phyloP scores from a whole-genome alignment of 2,113 vertebrate genomes.

The Loxodonta africana region DNA sequence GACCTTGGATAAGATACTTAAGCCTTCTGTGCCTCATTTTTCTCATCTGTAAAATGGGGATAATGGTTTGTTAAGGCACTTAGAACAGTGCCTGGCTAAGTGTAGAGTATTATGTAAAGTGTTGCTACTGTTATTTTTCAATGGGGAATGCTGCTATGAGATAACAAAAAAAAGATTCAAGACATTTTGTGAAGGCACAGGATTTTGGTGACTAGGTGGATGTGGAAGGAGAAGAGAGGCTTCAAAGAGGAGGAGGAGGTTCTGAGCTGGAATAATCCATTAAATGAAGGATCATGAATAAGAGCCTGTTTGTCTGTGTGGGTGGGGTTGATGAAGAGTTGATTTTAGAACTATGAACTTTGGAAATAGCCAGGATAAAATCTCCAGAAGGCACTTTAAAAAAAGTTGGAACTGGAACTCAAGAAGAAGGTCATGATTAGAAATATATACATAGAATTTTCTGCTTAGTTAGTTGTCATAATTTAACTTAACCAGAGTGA shows the following conservation, averaged over 20 bases:
- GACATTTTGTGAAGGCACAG: neutral
- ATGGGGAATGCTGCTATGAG: neutral
- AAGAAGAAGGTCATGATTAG: neutral
- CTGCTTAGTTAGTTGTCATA: neutral
- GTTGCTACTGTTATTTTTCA: neutral
- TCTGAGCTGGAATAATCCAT: neutral
- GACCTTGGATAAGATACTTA: neutral
- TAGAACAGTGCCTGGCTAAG: neutral
- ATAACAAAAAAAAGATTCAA: neutral
- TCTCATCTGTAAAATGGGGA: no score
- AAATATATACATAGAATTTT: neutral
- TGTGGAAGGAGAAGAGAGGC: neutral
- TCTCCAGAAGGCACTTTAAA: neutral
- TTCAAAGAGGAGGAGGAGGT: neutral
- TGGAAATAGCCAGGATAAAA: slow-evolving; percentile 10
- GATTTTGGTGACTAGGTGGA: neutral
- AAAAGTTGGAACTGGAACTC: neutral
- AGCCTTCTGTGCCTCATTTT: no score
- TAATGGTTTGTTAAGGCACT: neutral
- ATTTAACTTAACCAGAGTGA: neutral
- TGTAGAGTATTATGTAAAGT: neutral
- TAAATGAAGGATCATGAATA: neutral
- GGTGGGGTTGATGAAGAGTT: neutral
- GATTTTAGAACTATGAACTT: neutral
- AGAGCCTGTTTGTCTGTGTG: neutral